Conservation (phyloP, 2,113 vertebrate species). For the Cyprichromis sp. region DNA sequence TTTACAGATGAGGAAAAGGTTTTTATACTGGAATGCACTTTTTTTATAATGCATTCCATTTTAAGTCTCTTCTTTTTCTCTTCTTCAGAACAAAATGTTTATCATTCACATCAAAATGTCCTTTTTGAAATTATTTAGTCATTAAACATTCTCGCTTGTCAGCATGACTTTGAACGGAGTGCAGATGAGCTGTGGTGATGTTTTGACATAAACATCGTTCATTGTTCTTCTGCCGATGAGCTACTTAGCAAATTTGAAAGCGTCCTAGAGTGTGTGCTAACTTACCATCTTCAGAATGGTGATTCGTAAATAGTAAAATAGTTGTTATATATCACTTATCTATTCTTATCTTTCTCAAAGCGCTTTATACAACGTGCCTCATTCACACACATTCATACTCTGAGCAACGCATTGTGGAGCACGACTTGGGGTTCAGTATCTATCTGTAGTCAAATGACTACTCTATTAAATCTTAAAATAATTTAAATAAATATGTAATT, state of each 20-base stretch:
- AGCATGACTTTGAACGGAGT: background rate
- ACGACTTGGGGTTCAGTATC: background rate
- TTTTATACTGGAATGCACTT: background rate
- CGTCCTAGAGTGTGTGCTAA: background rate
- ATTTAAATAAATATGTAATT: background rate
- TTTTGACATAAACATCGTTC: background rate
- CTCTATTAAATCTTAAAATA: background rate
- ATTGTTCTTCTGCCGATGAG: background rate
- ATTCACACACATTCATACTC: background rate
- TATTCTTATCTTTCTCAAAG: background rate
- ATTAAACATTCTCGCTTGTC: background rate
- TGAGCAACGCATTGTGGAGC: background rate
- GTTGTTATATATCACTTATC: background rate
- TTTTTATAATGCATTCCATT: background rate
- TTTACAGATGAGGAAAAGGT: background rate
- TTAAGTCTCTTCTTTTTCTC: background rate
- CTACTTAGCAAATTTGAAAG: background rate
- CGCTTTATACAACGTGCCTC: background rate
- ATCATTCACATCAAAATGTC: background rate
- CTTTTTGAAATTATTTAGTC: background rate
- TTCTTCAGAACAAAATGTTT: background rate
- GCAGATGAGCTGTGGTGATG: background rate
- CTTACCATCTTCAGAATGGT: accelerated
- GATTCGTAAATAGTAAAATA: background rate
- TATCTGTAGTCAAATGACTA: background rate